A percentile compares a stretch with the other conserved stretches of the same genome.
These are phyloP conservation scores for Tethya wilhelma DNA, from an alignment of 37 sponge, comb jelly and placozoan species.

Conservation along the genomic window DNA sequence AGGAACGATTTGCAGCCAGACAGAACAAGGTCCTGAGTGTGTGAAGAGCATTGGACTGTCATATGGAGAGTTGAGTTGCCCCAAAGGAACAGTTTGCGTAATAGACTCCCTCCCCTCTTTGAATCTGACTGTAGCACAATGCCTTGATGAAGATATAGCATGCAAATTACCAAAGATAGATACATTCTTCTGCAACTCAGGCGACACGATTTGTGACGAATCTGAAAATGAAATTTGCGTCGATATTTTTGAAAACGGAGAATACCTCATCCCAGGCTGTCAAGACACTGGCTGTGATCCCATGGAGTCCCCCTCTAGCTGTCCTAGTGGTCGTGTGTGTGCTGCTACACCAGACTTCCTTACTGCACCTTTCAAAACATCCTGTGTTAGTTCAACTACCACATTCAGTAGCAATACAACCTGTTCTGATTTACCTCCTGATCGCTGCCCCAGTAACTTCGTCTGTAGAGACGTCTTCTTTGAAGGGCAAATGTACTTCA, in stretches of 20 bases:
- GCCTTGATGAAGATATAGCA: constrained; percentile 1
- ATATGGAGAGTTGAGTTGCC: constrained; percentile 3
- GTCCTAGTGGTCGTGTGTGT: neutral
- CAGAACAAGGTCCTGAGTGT: constrained; percentile 7
- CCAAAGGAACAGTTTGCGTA: constrained; percentile 8
- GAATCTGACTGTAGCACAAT: neutral
- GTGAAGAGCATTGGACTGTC: constrained; percentile 2
- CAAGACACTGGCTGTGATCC: neutral
- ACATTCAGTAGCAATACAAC: neutral
- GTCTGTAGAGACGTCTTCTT: neutral
- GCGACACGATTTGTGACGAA: neutral
- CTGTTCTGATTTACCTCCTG: neutral
- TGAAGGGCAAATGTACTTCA: neutral
- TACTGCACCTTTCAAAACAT: neutral
- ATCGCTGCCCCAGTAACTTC: neutral
- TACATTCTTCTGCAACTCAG: constrained; percentile 3
- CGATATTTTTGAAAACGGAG: constrained; percentile 9
- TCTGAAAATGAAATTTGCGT: neutral
- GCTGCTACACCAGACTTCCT: neutral
- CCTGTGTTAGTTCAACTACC: neutral
- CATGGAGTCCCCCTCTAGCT: neutral
- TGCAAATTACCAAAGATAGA: neutral
- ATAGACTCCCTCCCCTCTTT: neutral
- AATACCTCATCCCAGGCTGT: neutral
- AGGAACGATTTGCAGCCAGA: neutral